Evolutionary conservation across 2,888 invertebrate species (phyloP), one percentile per base, ranked within the genome.

Genomic region (Colletes collaris): DNA sequence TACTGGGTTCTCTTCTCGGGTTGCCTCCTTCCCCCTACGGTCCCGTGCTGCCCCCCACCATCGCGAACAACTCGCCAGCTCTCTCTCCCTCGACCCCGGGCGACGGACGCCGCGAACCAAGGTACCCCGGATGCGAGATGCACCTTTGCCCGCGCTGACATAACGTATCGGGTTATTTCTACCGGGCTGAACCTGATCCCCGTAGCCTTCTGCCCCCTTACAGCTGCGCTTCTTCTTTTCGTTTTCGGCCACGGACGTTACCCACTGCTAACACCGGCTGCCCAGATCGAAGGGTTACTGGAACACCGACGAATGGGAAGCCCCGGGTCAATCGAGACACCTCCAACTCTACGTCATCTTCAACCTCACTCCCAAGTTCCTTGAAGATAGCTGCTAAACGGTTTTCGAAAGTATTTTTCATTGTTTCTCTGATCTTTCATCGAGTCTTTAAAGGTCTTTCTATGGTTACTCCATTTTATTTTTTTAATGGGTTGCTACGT

Each of bases 1-100:
- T 90, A 92, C 89, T 92, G 90, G 92, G 91, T 86, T 91, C 87
- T 88, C 88, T 86, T 86, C 84, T 87, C 87, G 81, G 83, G 84
- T 87, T 85, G 81, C 86, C 88, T 86, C 87, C 85, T 86, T 86
- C 89, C 83, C 83, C 83, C 86, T 79, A 81, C 84, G 78, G 40
- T 40, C 40, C 85, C 83, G 83, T 80, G 78, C 76, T 84, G 77
- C 85, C 86, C 88, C 19, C 72, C 83, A 85, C 85, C 82, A 81
- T 62, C 46, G 85, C 27, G 27, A 27, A 27, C 27, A 27, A 65
- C 80, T 67, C 65, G 53, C 70, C 52, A 68, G 58, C 58, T 79
- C 83, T 86, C 77, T 78, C 73, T 88, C 84, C 71, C 80, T 84
- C 81, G 81, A 83, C 86, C 82, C 82, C 79, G 74, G 40, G 65